Evolutionary conservation across 2,888 invertebrate genomes (phyloP), one percentile per base, ranked within the genome.

Genomic region (Andrena trimmerana): DNA sequence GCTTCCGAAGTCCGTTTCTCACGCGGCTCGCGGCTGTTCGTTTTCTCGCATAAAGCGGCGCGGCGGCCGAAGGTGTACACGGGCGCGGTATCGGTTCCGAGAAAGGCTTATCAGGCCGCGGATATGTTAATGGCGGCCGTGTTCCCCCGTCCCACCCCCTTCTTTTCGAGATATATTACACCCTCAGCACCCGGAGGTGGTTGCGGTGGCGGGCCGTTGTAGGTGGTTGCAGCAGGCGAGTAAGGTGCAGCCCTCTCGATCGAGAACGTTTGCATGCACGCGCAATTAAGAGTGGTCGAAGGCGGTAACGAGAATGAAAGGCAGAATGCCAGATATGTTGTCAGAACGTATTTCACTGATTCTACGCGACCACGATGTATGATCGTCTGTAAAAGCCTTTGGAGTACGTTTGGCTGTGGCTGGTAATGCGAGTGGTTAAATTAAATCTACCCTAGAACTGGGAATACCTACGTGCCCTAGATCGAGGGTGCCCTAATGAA

Each of bases 91-190:
- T 93, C 93, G 93, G 92, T 94, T 94, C 93, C 89, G 88, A 93
- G 94, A 94, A 94, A 90, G 91, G 90, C 92, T 94, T 94, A 94
- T 94, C 94, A 92, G 92, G 68, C 87, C 90, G 92, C 91, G 93
- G 92, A 94, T 94, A 94, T 94, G 94, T 93, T 94, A 94, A 94
- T 94, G 93, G 93, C 90, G 92, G 89, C 91, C 92, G 91, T 93
- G 93, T 93, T 81, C 80, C 84, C 68, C 78, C 77, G 63, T 69
- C 79, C 69, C 71, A 60, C 70, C 83, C 71, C 77, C 89, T 82
- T 74, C 78, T 84, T 84, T 88, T 86, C 87, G 91, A 93, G 92
- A 93, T 93, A 92, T 92, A 93, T 93, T 92, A 88, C 91, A 90
- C 91, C 90, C 91, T 86, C 87, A 74, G 85, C 76, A 83, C 78